Evolutionary conservation across 1,140 invertebrate genomes (phyloP).

Genomic region (Trichonephila clavipes): DNA sequence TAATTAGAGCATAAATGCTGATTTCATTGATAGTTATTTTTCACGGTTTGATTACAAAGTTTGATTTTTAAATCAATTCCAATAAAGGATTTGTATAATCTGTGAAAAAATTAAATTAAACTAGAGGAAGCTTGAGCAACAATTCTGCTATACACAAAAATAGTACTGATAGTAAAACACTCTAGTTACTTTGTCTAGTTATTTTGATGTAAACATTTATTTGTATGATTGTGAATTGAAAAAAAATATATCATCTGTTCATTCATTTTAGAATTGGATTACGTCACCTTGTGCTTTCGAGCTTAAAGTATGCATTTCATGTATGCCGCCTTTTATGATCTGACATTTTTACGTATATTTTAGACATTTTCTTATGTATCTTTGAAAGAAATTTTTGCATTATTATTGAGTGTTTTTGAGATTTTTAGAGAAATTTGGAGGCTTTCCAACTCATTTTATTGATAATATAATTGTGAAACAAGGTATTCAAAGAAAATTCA

Average conservation of each 20-base stretch:
- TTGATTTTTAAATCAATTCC: no score
- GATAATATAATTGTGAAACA: background rate
- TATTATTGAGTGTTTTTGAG: slow-evolving; percentile 4
- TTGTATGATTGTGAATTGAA: no score
- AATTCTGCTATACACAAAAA: no score
- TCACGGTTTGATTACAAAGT: no score
- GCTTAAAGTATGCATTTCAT: slow-evolving; percentile 30
- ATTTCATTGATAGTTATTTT: no score
- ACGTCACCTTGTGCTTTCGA: slow-evolving; percentile 34
- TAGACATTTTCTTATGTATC: slow-evolving; percentile 24
- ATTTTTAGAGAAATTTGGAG: background rate
- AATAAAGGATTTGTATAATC: no score
- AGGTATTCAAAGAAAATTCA: background rate
- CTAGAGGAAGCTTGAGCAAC: no score
- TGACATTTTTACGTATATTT: slow-evolving; percentile 35
- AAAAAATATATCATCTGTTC: background rate
- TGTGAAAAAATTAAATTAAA: no score
- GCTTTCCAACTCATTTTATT: background rate
- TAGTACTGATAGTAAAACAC: no score
- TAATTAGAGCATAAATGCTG: no score
- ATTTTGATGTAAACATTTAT: no score
- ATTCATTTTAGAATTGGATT: slow-evolving; percentile 13
- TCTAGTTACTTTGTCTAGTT: no score
- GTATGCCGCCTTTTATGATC: slow-evolving; percentile 25
- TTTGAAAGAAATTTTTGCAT: slow-evolving; percentile 50